These are phyloP conservation scores for Achroia grisella DNA, from an alignment of 1,140 invertebrate genomes.

Conservation along the genomic window DNA sequence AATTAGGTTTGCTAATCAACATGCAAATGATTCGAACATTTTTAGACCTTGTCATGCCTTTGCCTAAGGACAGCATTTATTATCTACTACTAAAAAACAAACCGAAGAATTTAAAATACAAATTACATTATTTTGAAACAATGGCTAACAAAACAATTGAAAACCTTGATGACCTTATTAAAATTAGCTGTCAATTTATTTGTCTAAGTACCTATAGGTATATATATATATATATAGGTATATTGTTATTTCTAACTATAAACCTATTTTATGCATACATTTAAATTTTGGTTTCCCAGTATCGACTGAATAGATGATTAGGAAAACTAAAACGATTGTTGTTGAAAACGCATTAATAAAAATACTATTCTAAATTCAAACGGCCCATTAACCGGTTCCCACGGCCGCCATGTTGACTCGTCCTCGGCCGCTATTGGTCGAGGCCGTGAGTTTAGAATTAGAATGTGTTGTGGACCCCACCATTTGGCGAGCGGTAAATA, in stretches of 20 bases:
- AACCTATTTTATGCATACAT: too few relatives aligned
- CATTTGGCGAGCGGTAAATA: slow-evolving; percentile 69
- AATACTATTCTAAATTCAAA: slow-evolving; percentile 72
- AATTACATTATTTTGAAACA: slow-evolving; percentile 2
- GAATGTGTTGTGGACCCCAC: slow-evolving; percentile 64
- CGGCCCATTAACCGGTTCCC: slow-evolving; percentile 68
- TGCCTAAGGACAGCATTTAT: background rate
- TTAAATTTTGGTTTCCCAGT: slow-evolving; percentile 3
- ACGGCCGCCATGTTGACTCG: slow-evolving; percentile 67
- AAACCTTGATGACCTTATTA: slow-evolving; percentile 7
- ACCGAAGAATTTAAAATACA: background rate
- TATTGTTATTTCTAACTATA: slow-evolving; percentile 7
- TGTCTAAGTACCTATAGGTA: too few relatives aligned
- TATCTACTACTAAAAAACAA: background rate
- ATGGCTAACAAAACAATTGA: background rate
- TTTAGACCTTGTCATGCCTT: background rate
- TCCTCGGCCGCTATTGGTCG: slow-evolving; percentile 67
- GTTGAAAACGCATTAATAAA: slow-evolving; percentile 63
- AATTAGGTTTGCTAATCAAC: too few relatives aligned
- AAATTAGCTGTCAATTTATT: background rate
- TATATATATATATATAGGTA: slow-evolving; percentile 6
- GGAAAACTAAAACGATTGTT: slow-evolving; percentile 55
- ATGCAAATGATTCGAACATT: too few relatives aligned
- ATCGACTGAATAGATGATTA: background rate
- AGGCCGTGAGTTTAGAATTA: slow-evolving; percentile 67